Base-by-base conservation (phyloP, 2,888 invertebrate species). In the Drosophila algonquin region DNA sequence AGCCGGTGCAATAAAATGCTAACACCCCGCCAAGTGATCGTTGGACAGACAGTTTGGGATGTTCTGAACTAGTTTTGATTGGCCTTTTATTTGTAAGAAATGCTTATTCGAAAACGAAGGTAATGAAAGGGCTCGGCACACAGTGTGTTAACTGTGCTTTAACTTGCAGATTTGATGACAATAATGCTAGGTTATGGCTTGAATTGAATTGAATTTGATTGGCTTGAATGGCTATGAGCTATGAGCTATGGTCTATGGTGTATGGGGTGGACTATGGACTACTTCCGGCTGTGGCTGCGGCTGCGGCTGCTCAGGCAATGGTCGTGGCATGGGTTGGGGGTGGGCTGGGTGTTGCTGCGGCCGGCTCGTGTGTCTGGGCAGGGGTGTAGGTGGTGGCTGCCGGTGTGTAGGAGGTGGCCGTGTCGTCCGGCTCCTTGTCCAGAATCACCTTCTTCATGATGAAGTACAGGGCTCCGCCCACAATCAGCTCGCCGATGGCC, bases 381-480 rank as follows among this genome's bases (percentile, higher is more conserved):
- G 85, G 65, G 16, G 63, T 63, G 12, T 91, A 91, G 57, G 91
- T 87, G n/a, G 90, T 88, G 46, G 84, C 79, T 14, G 92, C 92
- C 10, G 92, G 92, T 5, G 90, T 90, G 57, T 92, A 92, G 2
- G 92, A 92, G 12, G 92, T 90, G 54, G 90, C 90, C 16, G 89
- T 83, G 53, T 84, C 81, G 60, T 91, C 91, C 21, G 88, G 85
- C 35, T 90, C 86, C 78, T 91, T 90, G 44, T 90, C 87, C 16
- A 96, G 92, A 18, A 96, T 94, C 2, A 95, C 87, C 91, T 95
- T 96, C 78, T 95, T 94, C 93, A 96, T 93, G 12, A 95, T 91
- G 0, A 94, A 92, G 84, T 95, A 97, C 0, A 96, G 89, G 8
- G 95, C 93, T 1, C 94, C 96, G 48, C 96, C 96, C n/a, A 95